phyloP scores from a whole-genome alignment of 1,140 invertebrate genomes.

The Drosophila murphyi region DNA sequence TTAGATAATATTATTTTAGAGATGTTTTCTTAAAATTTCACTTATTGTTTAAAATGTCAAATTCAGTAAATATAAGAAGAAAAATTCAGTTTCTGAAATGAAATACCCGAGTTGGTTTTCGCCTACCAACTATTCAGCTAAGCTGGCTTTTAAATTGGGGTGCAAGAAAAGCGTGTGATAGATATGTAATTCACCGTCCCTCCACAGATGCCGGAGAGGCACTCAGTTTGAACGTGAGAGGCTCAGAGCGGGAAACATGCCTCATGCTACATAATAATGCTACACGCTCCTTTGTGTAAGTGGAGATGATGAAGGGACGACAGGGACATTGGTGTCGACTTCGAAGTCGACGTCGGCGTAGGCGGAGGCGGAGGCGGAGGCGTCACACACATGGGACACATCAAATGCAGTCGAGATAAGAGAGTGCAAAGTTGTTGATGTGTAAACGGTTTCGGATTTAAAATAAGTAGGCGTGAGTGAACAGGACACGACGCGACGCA shows the following conservation, averaged over 20 bases:
- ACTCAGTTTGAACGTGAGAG: slow-evolving; percentile 14
- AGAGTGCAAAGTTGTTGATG: slow-evolving; percentile 63
- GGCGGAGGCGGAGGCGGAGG: background rate
- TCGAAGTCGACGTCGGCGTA: too few relatives aligned
- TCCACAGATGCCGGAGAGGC: background rate
- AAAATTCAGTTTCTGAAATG: too few relatives aligned
- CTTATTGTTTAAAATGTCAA: too few relatives aligned
- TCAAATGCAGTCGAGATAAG: slow-evolving; percentile 39
- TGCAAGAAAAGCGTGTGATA: slow-evolving; percentile 6
- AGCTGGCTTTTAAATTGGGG: slow-evolving; percentile 7
- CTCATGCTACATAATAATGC: background rate
- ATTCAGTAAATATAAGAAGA: too few relatives aligned
- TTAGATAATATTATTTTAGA: too few relatives aligned
- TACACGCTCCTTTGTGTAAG: slow-evolving; percentile 24
- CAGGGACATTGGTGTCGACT: background rate
- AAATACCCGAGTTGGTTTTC: background rate
- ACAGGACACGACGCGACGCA: background rate
- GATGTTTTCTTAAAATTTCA: too few relatives aligned
- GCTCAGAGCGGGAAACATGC: background rate
- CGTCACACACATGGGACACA: slow-evolving; percentile 48
- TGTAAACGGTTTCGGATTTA: slow-evolving; percentile 50
- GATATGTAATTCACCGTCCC: slow-evolving; percentile 33
- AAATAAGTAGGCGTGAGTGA: slow-evolving; percentile 49
- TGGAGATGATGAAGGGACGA: slow-evolving; percentile 25
- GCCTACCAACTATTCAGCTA: background rate